These are phyloP conservation scores for Schizaphis graminum DNA, from an alignment of 2,888 invertebrate genomes.

Conservation along the genomic window DNA sequence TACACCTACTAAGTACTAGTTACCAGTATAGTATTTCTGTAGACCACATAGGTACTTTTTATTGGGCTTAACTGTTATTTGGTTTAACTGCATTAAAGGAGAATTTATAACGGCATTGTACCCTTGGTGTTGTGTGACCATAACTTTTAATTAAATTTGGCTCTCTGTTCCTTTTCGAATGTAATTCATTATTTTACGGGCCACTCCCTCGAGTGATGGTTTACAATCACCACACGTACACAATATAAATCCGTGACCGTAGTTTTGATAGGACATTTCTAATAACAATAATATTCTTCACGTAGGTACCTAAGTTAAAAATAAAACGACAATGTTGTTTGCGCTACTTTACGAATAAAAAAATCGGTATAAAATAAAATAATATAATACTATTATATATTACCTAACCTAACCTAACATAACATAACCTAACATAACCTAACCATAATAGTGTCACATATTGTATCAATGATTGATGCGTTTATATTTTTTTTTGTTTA, in stretches of 20 bases:
- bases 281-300: neutral
- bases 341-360: neutral
- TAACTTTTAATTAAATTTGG: constrained; percentile 43
- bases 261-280: neutral
- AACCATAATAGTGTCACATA: neutral
- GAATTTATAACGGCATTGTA: neutral
- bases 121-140: neutral
- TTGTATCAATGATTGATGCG: neutral
- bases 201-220: constrained; percentile 34
- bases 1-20: neutral
- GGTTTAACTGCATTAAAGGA: neutral
- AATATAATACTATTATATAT: neutral
- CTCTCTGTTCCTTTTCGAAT: neutral
- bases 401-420: too few species aligned
- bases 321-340: neutral
- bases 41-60: neutral
- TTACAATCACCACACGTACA: constrained; percentile 11
- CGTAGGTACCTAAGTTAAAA: neutral
- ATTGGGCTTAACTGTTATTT: neutral
- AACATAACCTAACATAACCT: too few species aligned
- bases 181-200: constrained; percentile 22
- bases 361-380: neutral
- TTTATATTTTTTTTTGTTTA: neutral
- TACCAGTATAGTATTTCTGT: neutral
- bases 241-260: neutral